Conservation (phyloP, 2,797 vertebrate genomes). For the Fringilla coelebs region DNA sequence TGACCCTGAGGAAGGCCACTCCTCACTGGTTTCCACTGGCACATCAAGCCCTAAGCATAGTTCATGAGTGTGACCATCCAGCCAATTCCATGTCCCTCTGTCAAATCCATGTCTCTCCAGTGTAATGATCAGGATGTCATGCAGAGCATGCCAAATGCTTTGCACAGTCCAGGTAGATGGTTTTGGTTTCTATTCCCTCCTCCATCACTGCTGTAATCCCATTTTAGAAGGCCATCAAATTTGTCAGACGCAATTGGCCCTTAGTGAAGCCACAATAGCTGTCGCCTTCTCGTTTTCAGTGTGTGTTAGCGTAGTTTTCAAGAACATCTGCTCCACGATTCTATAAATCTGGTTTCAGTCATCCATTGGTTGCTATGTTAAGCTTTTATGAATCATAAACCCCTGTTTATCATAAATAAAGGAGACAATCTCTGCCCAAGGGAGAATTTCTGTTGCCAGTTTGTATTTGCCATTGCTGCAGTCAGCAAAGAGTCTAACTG, state of each 20-base stretch:
- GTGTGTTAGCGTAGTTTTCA: not conserved
- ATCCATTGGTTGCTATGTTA: not conserved
- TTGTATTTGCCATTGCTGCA: not conserved
- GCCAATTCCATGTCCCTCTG: not conserved
- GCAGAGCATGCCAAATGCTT: not conserved
- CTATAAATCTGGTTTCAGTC: not conserved
- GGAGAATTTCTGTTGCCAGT: not conserved
- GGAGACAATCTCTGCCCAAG: not conserved
- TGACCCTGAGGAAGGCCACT: not conserved
- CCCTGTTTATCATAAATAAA: not conserved
- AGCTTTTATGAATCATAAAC: not conserved
- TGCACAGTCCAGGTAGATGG: not conserved
- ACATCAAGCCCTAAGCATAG: not conserved
- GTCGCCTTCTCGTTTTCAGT: not conserved
- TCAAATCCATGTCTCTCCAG: not conserved
- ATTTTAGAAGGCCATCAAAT: not conserved
- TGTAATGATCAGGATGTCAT: not conserved
- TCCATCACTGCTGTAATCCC: not conserved
- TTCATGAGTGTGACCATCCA: not conserved
- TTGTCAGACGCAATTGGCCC: not conserved
- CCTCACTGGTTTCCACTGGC: fast-evolving
- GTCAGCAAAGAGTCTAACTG: not conserved
- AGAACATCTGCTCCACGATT: not conserved
- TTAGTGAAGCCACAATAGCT: not conserved
- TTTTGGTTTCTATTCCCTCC: not conserved